Percentiles rank a stretch among this genome's conserved stretches.
These are phyloP conservation scores for Cheilosia scutellata DNA, from an alignment of 2,888 invertebrate species.

Conservation along the genomic window DNA sequence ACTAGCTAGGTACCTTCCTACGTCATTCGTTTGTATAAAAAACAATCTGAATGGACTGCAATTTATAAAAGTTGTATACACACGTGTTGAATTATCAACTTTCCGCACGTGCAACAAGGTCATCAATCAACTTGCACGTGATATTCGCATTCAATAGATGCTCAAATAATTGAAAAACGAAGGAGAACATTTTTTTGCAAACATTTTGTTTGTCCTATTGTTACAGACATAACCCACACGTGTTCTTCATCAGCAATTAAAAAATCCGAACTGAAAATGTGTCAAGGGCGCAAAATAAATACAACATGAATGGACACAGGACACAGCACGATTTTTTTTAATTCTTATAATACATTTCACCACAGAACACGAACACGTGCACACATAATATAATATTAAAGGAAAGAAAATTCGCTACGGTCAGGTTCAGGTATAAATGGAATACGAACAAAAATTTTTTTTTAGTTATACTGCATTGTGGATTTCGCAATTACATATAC, in stretches of 20 bases:
- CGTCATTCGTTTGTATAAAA: too few relatives aligned
- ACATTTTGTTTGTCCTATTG: conserved; percentile 10
- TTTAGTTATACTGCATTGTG: not conserved
- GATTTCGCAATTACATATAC: not conserved
- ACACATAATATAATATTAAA: conserved; percentile 1
- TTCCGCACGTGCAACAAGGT: conserved; percentile 1
- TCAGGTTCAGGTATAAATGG: conserved; percentile 5
- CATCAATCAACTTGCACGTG: conserved; percentile 10
- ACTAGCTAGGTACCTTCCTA: too few relatives aligned
- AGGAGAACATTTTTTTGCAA: not conserved
- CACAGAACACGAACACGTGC: conserved; percentile 27
- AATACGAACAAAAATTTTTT: not conserved
- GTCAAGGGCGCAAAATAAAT: too few relatives aligned
- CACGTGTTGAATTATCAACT: not conserved
- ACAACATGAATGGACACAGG: not conserved
- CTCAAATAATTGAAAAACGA: not conserved
- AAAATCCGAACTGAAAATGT: not conserved
- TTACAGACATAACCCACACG: conserved; percentile 22
- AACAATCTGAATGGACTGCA: too few relatives aligned
- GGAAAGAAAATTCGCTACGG: conserved; percentile 10
- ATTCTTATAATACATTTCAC: conserved; percentile 5
- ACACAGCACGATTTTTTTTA: not conserved
- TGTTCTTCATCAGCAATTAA: conserved; percentile 16
- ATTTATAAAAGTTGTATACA: too few relatives aligned
- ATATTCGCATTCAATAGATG: not conserved